These are phyloP conservation scores for Drosophila lutescens DNA, from an alignment of 2,888 invertebrate genomes.

Conservation along the genomic window DNA sequence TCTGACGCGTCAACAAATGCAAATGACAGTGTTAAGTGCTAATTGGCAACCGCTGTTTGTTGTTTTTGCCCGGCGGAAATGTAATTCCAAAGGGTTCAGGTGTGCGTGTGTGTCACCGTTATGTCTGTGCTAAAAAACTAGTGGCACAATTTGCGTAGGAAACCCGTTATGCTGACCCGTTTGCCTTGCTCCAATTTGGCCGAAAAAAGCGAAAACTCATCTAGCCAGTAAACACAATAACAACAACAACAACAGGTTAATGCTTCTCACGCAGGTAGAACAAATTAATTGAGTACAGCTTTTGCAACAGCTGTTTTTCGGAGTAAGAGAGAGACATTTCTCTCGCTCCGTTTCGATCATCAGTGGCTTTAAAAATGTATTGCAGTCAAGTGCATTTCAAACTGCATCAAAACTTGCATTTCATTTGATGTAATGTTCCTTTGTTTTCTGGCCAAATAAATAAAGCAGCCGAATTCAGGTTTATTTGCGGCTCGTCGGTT, in stretches of 20 bases:
- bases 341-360: slow-evolving; percentile 39
- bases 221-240: slow-evolving; percentile 18
- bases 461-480: slow-evolving; percentile 55
- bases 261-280: slow-evolving; percentile 55
- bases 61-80: slow-evolving; percentile 11
- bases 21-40: slow-evolving; percentile 21
- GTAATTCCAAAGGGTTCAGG: slow-evolving; percentile 15
- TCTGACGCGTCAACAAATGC: slow-evolving; percentile 44
- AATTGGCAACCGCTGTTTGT: slow-evolving; percentile 17
- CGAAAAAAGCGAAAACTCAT: slow-evolving; percentile 70
- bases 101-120: slow-evolving; percentile 3
- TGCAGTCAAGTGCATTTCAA: slow-evolving; percentile 36
- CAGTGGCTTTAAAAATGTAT: slow-evolving; percentile 47
- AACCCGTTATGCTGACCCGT: slow-evolving; percentile 49
- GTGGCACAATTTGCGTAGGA: slow-evolving; percentile 31
- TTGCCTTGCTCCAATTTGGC: slow-evolving; percentile 67
- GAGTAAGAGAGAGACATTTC: background rate
- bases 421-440: slow-evolving; percentile 41
- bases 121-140: background rate
- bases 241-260: slow-evolving; percentile 38
- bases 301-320: slow-evolving; percentile 19
- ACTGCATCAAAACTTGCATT: slow-evolving; percentile 49
- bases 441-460: slow-evolving; percentile 27
- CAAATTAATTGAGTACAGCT: slow-evolving; percentile 2
- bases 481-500: slow-evolving; percentile 38